Conservation (phyloP, 2,888 invertebrate genomes). For the Maniola hyperantus region DNA sequence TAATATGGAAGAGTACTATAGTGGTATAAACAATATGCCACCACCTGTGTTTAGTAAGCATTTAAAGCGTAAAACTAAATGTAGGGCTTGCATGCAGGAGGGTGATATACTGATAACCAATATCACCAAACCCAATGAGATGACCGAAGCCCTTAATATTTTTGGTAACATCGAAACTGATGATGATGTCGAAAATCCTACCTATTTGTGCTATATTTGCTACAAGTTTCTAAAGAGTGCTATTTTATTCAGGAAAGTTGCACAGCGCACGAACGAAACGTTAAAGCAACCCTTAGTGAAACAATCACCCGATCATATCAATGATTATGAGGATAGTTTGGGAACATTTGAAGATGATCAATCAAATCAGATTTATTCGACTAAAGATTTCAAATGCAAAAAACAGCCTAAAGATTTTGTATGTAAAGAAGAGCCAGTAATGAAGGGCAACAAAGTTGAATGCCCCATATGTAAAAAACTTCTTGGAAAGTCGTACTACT, state of each 20-base stretch:
- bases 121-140: conserved; percentile 33
- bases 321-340: neutral
- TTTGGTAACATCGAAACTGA: conserved; percentile 1
- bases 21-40: conserved; percentile 21
- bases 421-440: conserved; percentile 5
- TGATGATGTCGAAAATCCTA: conserved; percentile 49
- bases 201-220: conserved; percentile 58
- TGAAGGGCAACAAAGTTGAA: neutral
- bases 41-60: conserved; percentile 16
- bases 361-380: neutral
- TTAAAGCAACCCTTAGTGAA: conserved; percentile 47
- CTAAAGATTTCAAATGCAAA: conserved; percentile 2
- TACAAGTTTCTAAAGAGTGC: conserved; percentile 57
- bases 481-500: conserved; percentile 36
- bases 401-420: neutral
- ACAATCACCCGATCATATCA: conserved; percentile 4
- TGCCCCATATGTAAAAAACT: conserved; percentile 44
- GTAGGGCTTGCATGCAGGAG: conserved; percentile 62
- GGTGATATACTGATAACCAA: conserved; percentile 54
- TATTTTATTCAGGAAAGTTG: conserved; percentile 58
- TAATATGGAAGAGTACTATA: conserved; percentile 40
- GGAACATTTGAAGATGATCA: neutral
- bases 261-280: conserved; percentile 53
- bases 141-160: neutral
- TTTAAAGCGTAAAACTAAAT: conserved; percentile 35